These are phyloP conservation scores for Cinclus mexicanus DNA, from an alignment of 2,113 vertebrate genomes.

Conservation along the genomic window DNA sequence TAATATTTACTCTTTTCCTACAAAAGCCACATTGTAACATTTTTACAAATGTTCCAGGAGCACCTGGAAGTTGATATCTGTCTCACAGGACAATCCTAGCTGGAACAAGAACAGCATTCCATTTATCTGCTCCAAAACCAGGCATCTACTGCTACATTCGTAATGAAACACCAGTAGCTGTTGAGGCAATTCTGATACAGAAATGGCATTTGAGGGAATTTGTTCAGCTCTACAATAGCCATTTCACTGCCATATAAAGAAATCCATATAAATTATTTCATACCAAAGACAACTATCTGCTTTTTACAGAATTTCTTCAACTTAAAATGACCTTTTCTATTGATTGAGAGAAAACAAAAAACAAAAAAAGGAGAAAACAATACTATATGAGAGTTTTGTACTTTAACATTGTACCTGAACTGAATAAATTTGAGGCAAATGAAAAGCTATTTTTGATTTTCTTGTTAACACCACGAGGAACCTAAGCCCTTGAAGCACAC, in stretches of 20 bases:
- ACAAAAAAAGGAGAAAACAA: not conserved
- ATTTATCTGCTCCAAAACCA: not conserved
- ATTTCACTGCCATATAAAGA: not conserved
- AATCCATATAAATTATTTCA: not conserved
- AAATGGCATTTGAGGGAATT: not conserved
- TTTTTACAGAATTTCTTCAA: not conserved
- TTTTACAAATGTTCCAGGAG: not conserved
- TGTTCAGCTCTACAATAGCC: not conserved
- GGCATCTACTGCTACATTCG: not conserved
- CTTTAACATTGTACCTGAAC: not conserved
- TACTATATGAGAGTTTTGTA: not conserved
- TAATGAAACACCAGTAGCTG: not conserved
- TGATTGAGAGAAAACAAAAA: not conserved
- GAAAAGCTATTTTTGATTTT: slow-evolving; percentile 22
- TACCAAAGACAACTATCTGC: not conserved
- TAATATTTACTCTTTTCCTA: not conserved
- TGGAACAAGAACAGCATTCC: not conserved
- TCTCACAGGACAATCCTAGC: not conserved
- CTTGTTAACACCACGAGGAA: not conserved
- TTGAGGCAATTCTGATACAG: not conserved
- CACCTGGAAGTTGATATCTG: not conserved
- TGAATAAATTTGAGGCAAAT: not conserved
- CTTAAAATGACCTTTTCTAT: not conserved
- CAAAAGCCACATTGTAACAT: not conserved
- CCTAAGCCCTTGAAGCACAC: slow-evolving; percentile 20